Evolutionary conservation across 2,888 invertebrate genomes (phyloP), one percentile per base, ranked within the genome.

Genomic region (Diadromus collaris): DNA sequence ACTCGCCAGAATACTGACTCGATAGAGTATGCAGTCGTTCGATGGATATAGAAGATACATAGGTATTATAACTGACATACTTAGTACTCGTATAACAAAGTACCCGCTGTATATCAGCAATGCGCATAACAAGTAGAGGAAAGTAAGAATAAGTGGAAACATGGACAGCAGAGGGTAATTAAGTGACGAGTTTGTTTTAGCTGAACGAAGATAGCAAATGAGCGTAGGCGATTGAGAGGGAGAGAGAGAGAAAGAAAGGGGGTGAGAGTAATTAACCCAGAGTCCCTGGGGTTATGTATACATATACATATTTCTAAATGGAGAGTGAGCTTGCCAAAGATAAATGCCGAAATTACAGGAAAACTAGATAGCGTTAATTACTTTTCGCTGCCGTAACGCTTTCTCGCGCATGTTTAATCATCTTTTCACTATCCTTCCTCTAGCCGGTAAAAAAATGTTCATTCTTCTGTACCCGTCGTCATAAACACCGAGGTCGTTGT

Each of bases 131-230:
- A 71, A 48, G 63, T 81, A 79, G 80, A 78, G 76, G 72, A 80
- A 80, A 83, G 77, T 80, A 75, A 70, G 74, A 73, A 75, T 69
- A 77, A 76, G 81, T 80, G 79, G 83, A 83, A 79, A 70, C 61
- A 73, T 79, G 71, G 78, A 78, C 78, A 69, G 58, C 78, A 77
- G 69, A 79, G 76, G 82, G 85, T 86, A 87, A 87, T 87, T 86
- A 86, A 82, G 82, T 81, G 85, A 84, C 83, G 82, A 85, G 83
- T 79, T 85, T 73, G 82, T 83, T 84, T 83, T 81, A 67, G 64
- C 71, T 65, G 73, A 80, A 48, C 41, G 71, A 46, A 63, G 38
- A 24, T 24, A 68, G 75, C 67, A 67, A 54, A 63, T 61, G 46
- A 72, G 68, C 34, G 71, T 44, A 51, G 68, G 10, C 24, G 71